Conservation (phyloP, 2,888 invertebrate species). For the Colletes collaris region DNA sequence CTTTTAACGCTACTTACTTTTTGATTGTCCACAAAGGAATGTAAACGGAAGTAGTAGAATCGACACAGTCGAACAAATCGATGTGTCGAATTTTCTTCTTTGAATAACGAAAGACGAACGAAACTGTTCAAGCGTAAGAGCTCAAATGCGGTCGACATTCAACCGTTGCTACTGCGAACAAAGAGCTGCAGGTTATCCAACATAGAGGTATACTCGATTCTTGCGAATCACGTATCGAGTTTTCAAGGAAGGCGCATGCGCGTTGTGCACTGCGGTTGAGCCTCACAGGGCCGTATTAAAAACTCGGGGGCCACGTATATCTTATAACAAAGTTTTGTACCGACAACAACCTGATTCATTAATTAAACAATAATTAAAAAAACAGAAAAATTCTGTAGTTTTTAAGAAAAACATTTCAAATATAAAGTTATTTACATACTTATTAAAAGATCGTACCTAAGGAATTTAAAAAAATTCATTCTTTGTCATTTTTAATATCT, state of each 20-base stretch:
- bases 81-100: background rate
- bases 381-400: background rate
- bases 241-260: slow-evolving; percentile 39
- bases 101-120: slow-evolving; percentile 24
- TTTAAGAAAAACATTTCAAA: background rate
- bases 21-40: slow-evolving; percentile 1
- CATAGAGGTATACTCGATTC: slow-evolving; percentile 8
- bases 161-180: slow-evolving; percentile 40
- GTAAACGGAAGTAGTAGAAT: background rate
- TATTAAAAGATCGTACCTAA: background rate
- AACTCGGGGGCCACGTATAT: background rate
- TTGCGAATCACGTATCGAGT: slow-evolving; percentile 37
- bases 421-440: background rate
- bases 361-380: too few relatives aligned
- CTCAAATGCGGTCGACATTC: slow-evolving; percentile 19
- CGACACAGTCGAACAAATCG: background rate
- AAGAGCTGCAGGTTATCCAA: slow-evolving; percentile 49
- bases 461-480: background rate
- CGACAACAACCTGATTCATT: background rate
- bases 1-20: slow-evolving; percentile 31
- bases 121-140: background rate
- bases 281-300: slow-evolving; percentile 17
- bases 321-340: background rate
- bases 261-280: background rate
- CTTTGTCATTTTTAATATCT: background rate